phyloP scores from a whole-genome alignment of 2,797 vertebrate species.

The Todus mexicanus region DNA sequence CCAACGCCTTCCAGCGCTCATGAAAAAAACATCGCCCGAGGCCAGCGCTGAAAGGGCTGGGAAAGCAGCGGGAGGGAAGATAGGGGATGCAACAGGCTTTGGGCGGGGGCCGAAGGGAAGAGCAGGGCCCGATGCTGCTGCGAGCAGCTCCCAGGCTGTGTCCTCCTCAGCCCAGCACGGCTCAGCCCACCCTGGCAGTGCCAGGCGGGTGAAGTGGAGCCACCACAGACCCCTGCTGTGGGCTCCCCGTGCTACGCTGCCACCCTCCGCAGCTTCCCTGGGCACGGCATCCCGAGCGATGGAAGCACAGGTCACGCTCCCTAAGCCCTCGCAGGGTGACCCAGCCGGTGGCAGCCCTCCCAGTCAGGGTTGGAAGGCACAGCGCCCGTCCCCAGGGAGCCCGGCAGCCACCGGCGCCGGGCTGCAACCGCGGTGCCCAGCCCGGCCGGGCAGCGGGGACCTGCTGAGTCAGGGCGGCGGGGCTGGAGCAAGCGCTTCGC shows the following conservation, averaged over 20 bases:
- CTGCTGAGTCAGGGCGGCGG: conserved; percentile 35
- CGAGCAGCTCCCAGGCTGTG: background rate
- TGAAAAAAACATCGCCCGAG: background rate
- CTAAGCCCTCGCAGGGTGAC: background rate
- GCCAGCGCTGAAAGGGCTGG: background rate
- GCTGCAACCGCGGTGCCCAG: background rate
- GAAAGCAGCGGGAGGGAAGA: background rate
- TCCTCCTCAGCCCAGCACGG: background rate
- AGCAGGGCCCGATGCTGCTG: background rate
- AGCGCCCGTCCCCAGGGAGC: rapidly evolving
- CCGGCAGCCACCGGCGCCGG: background rate
- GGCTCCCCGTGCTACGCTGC: background rate
- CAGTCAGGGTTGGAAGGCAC: background rate
- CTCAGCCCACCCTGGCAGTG: background rate
- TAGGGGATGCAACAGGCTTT: background rate
- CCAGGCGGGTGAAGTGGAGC: background rate
- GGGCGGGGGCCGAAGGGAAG: background rate
- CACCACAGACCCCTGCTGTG: background rate
- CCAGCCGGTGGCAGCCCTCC: background rate
- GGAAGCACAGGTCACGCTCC: background rate
- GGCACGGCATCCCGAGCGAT: rapidly evolving
- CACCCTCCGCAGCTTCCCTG: background rate
- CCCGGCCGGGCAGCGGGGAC: background rate
- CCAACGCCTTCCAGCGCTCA: background rate
- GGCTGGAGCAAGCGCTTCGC: background rate